Percentiles rank a stretch among this genome's conserved stretches.
These are phyloP conservation scores for Choristoneura fumiferana DNA, from an alignment of 1,140 invertebrate species.

Conservation along the genomic window DNA sequence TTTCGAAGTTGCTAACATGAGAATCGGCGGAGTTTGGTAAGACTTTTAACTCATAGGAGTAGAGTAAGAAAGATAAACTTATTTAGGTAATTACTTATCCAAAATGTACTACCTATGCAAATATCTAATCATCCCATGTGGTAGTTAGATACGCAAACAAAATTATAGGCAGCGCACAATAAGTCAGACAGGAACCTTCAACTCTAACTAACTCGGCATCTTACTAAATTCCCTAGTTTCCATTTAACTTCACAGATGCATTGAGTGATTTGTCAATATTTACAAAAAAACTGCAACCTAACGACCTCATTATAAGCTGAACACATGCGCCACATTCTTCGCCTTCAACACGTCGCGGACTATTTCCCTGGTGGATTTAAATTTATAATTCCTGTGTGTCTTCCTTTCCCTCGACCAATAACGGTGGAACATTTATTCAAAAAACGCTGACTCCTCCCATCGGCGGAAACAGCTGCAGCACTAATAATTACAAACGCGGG, in stretches of 20 bases:
- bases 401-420: conserved; percentile 59
- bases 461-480: conserved; percentile 72
- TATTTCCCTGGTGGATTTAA: conserved; percentile 71
- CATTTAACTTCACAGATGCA: not conserved
- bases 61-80: no score
- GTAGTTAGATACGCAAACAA: no score
- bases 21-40: no score
- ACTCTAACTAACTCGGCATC: no score
- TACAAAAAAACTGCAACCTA: conserved; percentile 33
- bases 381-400: conserved; percentile 71
- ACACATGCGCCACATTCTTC: conserved; percentile 72
- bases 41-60: no score
- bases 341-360: conserved; percentile 47
- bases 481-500: conserved; percentile 65
- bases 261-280: conserved; percentile 6
- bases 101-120: no score
- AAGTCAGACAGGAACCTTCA: no score
- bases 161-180: no score
- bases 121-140: no score
- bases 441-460: conserved; percentile 63
- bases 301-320: conserved; percentile 47
- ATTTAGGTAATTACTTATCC: no score
- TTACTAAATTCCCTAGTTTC: no score
- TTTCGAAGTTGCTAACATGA: no score
- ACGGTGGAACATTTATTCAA: conserved; percentile 58